A percentile compares a stretch with the other conserved stretches of the same genome.
Evolutionary conservation across 2,113 vertebrate species (phyloP).

Genomic region (Hypomesus transpacificus): DNA sequence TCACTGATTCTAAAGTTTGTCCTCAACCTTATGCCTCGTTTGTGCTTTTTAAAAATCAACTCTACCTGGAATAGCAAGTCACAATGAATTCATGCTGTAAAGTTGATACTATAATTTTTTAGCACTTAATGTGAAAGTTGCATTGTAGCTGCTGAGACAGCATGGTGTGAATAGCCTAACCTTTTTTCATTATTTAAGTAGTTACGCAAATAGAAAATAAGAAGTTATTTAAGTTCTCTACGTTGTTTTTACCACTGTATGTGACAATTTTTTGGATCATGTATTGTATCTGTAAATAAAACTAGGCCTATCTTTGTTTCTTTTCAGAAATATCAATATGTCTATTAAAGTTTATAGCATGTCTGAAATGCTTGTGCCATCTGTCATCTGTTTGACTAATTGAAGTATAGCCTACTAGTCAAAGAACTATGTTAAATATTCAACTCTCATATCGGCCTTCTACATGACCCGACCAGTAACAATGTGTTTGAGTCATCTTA

Average conservation of each 20-base stretch:
- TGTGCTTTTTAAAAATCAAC: slow-evolving; percentile 55
- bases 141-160: slow-evolving; percentile 77
- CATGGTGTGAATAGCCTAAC: slow-evolving; percentile 80
- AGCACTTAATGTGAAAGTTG: slow-evolving; percentile 85
- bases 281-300: slow-evolving; percentile 77
- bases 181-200: slow-evolving; percentile 81
- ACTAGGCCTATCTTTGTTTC: slow-evolving; percentile 76
- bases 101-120: slow-evolving; percentile 71
- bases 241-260: slow-evolving; percentile 77
- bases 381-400: neutral
- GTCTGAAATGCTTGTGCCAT: slow-evolving; percentile 49
- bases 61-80: slow-evolving; percentile 58
- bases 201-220: slow-evolving; percentile 75
- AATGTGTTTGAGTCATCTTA: no score
- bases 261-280: slow-evolving; percentile 73
- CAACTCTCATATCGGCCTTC: no score
- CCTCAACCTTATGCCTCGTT: slow-evolving; percentile 41
- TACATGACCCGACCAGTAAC: no score
- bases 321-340: slow-evolving; percentile 78
- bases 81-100: slow-evolving; percentile 73
- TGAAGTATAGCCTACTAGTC: neutral
- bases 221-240: slow-evolving; percentile 79
- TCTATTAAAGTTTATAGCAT: slow-evolving; percentile 83
- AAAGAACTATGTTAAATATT: no score
- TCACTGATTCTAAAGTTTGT: slow-evolving; percentile 2